Evolutionary conservation across 2,797 vertebrate species (phyloP).

Genomic region (Gouania willdenowi): DNA sequence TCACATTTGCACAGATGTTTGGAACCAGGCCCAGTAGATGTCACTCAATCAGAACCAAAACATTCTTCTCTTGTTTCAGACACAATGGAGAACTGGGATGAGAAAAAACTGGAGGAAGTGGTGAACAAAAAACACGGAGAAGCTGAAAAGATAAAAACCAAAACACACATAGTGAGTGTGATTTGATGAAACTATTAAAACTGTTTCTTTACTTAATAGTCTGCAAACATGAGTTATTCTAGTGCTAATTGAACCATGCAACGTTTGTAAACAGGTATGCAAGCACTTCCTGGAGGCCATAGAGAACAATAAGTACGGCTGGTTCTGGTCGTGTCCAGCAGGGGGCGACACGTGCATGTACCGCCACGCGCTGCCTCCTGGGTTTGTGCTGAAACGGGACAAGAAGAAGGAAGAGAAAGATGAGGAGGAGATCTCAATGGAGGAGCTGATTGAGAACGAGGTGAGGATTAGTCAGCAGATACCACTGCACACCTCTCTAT

Average conservation of each 20-base stretch:
- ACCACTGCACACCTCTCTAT: too few species aligned
- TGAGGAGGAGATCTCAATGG: conserved; percentile 94
- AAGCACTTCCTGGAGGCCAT: conserved; percentile 95
- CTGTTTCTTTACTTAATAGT: not conserved
- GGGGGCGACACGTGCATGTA: conserved; percentile 94
- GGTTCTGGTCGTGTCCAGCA: conserved; percentile 96
- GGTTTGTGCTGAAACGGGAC: conserved; percentile 94
- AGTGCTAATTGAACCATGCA: too few species aligned
- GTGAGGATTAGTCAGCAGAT: too few species aligned
- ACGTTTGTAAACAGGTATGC: conserved; percentile 81
- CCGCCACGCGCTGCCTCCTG: conserved; percentile 91
- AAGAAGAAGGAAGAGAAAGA: conserved; percentile 95
- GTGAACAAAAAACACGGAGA: conserved; percentile 96
- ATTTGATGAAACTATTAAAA: too few species aligned
- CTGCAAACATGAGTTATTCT: too few species aligned
- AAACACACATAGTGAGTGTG: conserved; percentile 90
- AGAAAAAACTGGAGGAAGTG: conserved; percentile 97
- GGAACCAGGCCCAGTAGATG: too few species aligned
- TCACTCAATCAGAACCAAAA: not conserved
- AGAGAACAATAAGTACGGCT: conserved; percentile 96
- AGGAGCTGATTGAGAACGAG: conserved; percentile 97
- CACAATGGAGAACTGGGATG: conserved; percentile 99
- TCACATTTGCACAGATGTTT: too few species aligned
- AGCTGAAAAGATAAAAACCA: conserved; percentile 94
- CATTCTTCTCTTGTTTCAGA: conserved; percentile 66